Conservation (phyloP, 2,888 invertebrate genomes). For the Heliconius sara region DNA sequence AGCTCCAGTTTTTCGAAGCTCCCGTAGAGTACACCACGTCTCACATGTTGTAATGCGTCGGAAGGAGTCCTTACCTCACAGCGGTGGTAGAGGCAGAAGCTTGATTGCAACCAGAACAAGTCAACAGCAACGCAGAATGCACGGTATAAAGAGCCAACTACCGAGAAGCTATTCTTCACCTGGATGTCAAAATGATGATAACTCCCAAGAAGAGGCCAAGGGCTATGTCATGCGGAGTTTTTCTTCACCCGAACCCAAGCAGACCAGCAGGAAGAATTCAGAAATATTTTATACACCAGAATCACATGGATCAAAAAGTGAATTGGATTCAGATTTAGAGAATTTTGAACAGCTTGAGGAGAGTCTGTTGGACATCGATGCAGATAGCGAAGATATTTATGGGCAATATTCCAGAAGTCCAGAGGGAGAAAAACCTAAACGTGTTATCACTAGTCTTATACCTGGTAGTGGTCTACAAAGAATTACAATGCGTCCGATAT, state of each 20-base stretch:
- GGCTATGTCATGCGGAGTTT: slow-evolving; percentile 72
- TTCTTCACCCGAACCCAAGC: slow-evolving; percentile 74
- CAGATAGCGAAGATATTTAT: slow-evolving; percentile 68
- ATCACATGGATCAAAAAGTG: slow-evolving; percentile 68
- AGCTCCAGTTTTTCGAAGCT: slow-evolving; percentile 63
- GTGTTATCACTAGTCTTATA: slow-evolving; percentile 70
- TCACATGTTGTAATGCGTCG: slow-evolving; percentile 64
- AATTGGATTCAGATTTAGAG: slow-evolving; percentile 75
- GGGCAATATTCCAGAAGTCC: slow-evolving; percentile 64
- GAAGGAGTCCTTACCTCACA: slow-evolving; percentile 58
- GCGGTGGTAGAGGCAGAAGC: slow-evolving; percentile 65
- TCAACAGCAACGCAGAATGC: slow-evolving; percentile 70
- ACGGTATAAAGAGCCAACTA: slow-evolving; percentile 63
- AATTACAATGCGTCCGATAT: slow-evolving; percentile 69
- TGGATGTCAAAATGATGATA: slow-evolving; percentile 63
- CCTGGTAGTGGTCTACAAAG: slow-evolving; percentile 78
- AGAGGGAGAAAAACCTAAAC: slow-evolving; percentile 70
- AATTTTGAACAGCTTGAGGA: slow-evolving; percentile 77
- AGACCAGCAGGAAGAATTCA: slow-evolving; percentile 65
- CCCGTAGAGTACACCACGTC: slow-evolving; percentile 64
- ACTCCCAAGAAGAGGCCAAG: slow-evolving; percentile 54
- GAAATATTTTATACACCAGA: slow-evolving; percentile 71
- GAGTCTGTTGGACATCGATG: slow-evolving; percentile 75
- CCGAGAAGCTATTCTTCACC: slow-evolving; percentile 78
- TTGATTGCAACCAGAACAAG: slow-evolving; percentile 71